phyloP scores from a whole-genome alignment of 2,888 invertebrate genomes.

The Priocnemis perturbator region DNA sequence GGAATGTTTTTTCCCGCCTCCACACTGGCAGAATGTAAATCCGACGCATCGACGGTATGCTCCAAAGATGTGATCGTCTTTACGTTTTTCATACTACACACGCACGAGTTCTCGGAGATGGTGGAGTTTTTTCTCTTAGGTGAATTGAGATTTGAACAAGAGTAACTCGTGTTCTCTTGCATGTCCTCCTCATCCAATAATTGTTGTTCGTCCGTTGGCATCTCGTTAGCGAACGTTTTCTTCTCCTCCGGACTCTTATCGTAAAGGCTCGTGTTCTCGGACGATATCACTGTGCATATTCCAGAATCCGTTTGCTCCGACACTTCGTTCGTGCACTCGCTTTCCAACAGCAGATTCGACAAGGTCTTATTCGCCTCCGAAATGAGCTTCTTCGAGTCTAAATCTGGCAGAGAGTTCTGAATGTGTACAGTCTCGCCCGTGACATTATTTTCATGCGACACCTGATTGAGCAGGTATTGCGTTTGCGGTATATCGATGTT shows the following conservation, averaged over 20 bases:
- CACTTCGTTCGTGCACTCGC: conserved; percentile 78
- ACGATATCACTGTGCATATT: conserved; percentile 79
- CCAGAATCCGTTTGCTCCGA: conserved; percentile 83
- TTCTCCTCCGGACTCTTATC: conserved; percentile 73
- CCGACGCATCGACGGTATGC: conserved; percentile 52
- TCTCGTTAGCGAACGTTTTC: conserved; percentile 68
- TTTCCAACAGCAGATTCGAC: conserved; percentile 76
- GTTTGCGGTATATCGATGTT: conserved; percentile 79
- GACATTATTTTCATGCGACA: conserved; percentile 67
- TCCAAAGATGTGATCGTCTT: conserved; percentile 54
- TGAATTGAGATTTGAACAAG: conserved; percentile 70
- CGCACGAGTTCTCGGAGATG: conserved; percentile 65
- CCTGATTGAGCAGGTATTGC: conserved; percentile 80
- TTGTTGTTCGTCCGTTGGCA: conserved; percentile 50
- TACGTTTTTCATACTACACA: conserved; percentile 60
- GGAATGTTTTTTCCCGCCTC: conserved; percentile 60
- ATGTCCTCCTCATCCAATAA: conserved; percentile 53
- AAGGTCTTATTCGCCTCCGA: conserved; percentile 72
- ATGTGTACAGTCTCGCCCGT: conserved; percentile 61
- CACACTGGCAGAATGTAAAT: conserved; percentile 39
- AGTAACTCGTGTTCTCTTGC: conserved; percentile 70
- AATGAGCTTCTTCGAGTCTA: conserved; percentile 71
- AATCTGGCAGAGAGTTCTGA: conserved; percentile 70
- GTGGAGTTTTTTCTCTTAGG: conserved; percentile 60
- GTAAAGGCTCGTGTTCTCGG: conserved; percentile 82